phyloP scores from a whole-genome alignment of 1,140 invertebrate genomes.

The Zaprionus lachaisei region DNA sequence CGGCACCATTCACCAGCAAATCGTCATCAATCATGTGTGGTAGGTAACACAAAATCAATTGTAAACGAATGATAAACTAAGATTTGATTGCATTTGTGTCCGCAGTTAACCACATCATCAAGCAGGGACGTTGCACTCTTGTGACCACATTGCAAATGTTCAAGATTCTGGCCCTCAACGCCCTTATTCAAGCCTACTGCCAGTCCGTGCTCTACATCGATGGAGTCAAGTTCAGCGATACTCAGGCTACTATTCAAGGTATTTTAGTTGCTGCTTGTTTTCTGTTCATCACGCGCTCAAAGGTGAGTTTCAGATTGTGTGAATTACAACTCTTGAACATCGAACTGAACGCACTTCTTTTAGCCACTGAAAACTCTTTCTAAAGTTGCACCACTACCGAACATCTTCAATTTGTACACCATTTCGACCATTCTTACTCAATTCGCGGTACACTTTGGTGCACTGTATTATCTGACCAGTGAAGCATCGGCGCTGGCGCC shows the following conservation, averaged over 20 bases:
- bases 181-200: constrained; percentile 98
- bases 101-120: constrained; percentile 99
- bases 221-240: constrained; percentile 99
- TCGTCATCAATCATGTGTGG: constrained; percentile 97
- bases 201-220: constrained; percentile 99
- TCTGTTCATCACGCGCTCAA: constrained; percentile 98
- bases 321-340: neutral
- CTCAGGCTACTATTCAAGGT: constrained; percentile 98
- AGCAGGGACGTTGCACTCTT: constrained; percentile 99
- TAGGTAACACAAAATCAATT: constrained; percentile 30
- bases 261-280: constrained; percentile 98
- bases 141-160: constrained; percentile 99
- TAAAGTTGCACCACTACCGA: constrained; percentile 96
- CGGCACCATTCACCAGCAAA: constrained; percentile 99
- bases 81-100: constrained; percentile 66
- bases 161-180: constrained; percentile 99
- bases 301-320: constrained; percentile 87
- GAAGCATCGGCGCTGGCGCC: constrained; percentile 90
- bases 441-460: constrained; percentile 97
- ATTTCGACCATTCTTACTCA: constrained; percentile 97
- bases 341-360: constrained; percentile 62
- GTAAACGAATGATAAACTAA: neutral
- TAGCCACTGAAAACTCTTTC: constrained; percentile 97
- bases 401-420: constrained; percentile 99
- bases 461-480: constrained; percentile 95